Conservation (phyloP, 2,797 vertebrate genomes). For the Alcedo atthis region DNA sequence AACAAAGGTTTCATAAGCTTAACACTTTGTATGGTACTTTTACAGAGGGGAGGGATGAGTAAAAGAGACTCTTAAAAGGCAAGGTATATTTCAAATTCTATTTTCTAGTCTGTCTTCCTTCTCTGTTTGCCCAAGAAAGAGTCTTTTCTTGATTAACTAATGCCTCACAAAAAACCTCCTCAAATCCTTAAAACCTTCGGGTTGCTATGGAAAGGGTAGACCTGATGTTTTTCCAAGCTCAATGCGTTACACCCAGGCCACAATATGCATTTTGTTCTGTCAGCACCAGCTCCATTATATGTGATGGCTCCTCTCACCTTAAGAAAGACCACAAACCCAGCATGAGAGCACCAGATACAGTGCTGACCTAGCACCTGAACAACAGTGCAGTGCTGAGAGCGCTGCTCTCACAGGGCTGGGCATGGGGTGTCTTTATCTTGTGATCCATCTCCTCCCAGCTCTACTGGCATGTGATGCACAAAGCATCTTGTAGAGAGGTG, state of each 20-base stretch:
- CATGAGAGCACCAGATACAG: rapidly evolving
- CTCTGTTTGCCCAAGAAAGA: neutral
- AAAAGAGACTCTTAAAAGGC: neutral
- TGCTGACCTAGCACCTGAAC: no score
- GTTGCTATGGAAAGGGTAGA: neutral
- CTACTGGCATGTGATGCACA: rapidly evolving
- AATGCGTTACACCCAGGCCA: neutral
- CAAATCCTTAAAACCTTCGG: neutral
- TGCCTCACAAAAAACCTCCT: neutral
- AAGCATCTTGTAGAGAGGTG: neutral
- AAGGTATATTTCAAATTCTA: neutral
- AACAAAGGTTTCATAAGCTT: neutral
- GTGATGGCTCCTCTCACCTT: rapidly evolving
- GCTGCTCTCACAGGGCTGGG: neutral
- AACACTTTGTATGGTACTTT: neutral
- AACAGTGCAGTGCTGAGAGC: neutral
- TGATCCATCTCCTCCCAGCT: rapidly evolving
- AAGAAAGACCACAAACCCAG: neutral
- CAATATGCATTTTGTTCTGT: neutral
- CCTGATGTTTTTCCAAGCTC: neutral
- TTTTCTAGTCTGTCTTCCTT: neutral
- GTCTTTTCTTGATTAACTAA: neutral
- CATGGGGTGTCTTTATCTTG: neutral
- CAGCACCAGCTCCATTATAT: neutral
- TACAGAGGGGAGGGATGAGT: neutral